Evolutionary conservation across 2,888 invertebrate genomes (phyloP), one percentile per base, ranked within the genome.

Genomic region (Callimorpha dominula): DNA sequence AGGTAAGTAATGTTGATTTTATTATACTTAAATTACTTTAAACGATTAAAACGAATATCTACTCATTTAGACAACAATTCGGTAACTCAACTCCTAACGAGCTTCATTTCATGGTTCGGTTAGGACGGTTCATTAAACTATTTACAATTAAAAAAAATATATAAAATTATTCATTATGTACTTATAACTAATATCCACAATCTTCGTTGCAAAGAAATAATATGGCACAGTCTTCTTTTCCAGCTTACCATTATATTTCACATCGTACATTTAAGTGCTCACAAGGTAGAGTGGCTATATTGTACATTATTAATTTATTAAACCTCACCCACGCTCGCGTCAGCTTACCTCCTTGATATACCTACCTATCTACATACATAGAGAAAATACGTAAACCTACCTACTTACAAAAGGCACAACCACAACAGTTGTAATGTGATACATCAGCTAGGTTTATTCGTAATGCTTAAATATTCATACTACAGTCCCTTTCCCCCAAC

Each of bases 241-340:
- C n/a, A 49, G 14, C 31, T 14, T 40, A 40, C 40, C 12, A 31
- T 31, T 31, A 31, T 66, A 52, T 52, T 66, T 12, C 31, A 46
- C 31, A 63, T 52, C 9, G 42, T n/a, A 40, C 11, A 66, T 66
- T 42, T 40, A 40, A 42, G 17, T 17, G 66, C 14, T 66, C 64
- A 52, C 66, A 81, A 72, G 17, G n/a, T 68, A 71, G 17, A 73
- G 74, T 49, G 65, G 50, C n/a, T 76, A 31, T 57, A 67, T 0
- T 52, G 54, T 65, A 62, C 72, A 78, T 75, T 81, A 82, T 66
- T 78, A 71, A 75, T 78, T 78, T 74, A 82, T 78, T 68, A 78
- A 75, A 72, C 73, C 71, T 76, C 83, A 57, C 83, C 81, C 83
- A 81, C 78, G 66, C 68, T 73, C 67, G 15, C 64, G 65, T 71